Base-by-base conservation (phyloP, 2,888 invertebrate genomes). In the Eupithecia subumbrata region DNA sequence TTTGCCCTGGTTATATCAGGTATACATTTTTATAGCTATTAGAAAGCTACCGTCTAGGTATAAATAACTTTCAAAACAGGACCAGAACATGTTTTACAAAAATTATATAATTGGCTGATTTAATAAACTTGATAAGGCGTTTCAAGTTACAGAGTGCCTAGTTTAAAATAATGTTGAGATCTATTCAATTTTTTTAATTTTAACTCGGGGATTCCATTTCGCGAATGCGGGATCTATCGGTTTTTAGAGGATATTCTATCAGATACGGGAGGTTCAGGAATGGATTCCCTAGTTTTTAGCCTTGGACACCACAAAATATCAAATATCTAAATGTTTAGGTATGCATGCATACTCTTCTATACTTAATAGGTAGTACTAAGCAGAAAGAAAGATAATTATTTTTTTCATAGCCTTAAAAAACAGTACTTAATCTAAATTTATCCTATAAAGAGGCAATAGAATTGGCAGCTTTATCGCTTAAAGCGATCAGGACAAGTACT, bases 1-100 rank as follows among this genome's bases (percentile, higher is more conserved):
- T 64, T 64, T 18, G 64, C 18, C 30, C 63, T 56, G 63, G 16
- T 63, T 16, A 1, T 22, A 63, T 8, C 34, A 34, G 16, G 9
- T 34, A n/a, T 64, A 64, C 64, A 64, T 34, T 64, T 56, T 63
- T 34, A 34, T 64, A 64, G 64, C 18, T 64, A 34, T 64, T 64
- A 64, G 64, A 64, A 64, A 64, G 64, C 34, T 60, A 60, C 63
- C 34, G 18, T 64, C 63, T 34, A 30, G 63, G 5, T 30, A 64
- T 18, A 7, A 30, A 63, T 30, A 30, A 64, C 64, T 64, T 64
- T 64, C 34, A 64, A 64, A 64, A 34, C 34, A 64, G 64, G 64
- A 64, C 9, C 64, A 64, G 34, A 34, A 64, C 30, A 16, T 64
- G 64, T 30, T 64, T 34, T 9, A 34, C 9, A 18, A 22, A 30